Evolutionary conservation across 2,113 vertebrate genomes (phyloP), one percentile per base, ranked within the genome.

Genomic region (Python bivittatus): DNA sequence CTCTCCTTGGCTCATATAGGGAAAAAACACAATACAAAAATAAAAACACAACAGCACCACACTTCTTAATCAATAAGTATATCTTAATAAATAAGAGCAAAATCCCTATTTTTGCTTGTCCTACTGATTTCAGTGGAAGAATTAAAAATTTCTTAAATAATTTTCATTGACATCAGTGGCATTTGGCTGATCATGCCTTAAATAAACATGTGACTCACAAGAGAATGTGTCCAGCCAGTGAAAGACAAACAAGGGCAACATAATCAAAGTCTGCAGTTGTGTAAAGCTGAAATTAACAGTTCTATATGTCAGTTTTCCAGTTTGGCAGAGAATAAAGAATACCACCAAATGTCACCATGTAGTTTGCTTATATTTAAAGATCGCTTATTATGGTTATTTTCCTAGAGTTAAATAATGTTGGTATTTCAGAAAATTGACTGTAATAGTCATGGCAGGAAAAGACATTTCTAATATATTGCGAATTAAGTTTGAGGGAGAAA

Each of bases 291-390:
- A 92, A 6, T 60, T 93, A 52, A 90, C 89, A 68, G 61, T 48
- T 92, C 7, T 0, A 57, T 52, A 42, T 25, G 33, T 53, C 25
- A 90, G 88, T n/a, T 4, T 83, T 42, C 11, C 8, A 44, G 12
- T 87, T 90, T 90, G 89, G 60, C 2, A 0, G 0, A 1, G 84
- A 86, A 33, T 85, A 15, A 0, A 90, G 83, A 88, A 93, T 91
- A 88, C 38, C 91, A 84, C 89, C 83, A 96, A 91, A 96, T 90
- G 92, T 56, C 38, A 25, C 44, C 94, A 60, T 86, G 95, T 83
- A 2, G 1, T 44, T 92, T 95, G 90, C 93, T 95, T 94, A 90
- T 93, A 94, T 96, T 93, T 91, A 93, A 93, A 95, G 12, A 84
- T 94, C 93, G 88, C 53, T 95, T 91, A 52, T 95, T 91, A 64